Evolutionary conservation across 1,140 invertebrate genomes (phyloP), one percentile per base, ranked within the genome.

Genomic region (Drosophila ohnishii): DNA sequence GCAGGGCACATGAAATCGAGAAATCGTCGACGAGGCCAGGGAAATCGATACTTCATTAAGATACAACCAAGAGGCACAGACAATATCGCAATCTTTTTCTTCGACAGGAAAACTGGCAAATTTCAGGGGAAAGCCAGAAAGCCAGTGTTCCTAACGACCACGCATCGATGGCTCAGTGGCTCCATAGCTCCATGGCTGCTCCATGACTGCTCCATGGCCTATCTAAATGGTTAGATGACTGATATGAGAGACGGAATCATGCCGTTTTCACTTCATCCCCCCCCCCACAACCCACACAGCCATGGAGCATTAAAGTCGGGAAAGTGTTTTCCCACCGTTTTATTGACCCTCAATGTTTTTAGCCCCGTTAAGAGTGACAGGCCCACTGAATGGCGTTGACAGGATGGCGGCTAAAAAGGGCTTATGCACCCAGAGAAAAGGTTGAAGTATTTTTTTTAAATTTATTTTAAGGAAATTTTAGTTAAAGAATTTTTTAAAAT

Each of bases 31-130:
- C 66, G 69, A 50, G 11, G 55, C 60, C 60, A 85, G 84, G 51
- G 51, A 88, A 88, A 88, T 88, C 84, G 80, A 88, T 88, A 88
- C 84, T 88, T 88, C 84, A 88, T 89, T 88, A 88, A 88, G 84
- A 88, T 89, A 85, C 62, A 70, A 60, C 35, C 61, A 39, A 58
- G 19, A 48, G 53, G 40, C 51, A 35, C 55, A 45, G 61, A 28
- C 56, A 59, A 58, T 60, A 60, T 64, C 53, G 53, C 61, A 64
- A 59, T 64, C 61, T 64, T 42, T 40, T 64, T 37, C 44, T 44
- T n/a, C 39, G 7, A 16, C 22, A 16, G 37, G 51, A 22, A 32
- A 57, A 40, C 35, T 39, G 60, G 35, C 19, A 25, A 42, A 65
- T 42, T 53, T 48, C 22, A 28, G 30, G 65, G 65, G 37, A 69